Evolutionary conservation across 35 echinoderm and acorn worm genomes (phyloP).

Genomic region (Heliocidaris tuberculata): DNA sequence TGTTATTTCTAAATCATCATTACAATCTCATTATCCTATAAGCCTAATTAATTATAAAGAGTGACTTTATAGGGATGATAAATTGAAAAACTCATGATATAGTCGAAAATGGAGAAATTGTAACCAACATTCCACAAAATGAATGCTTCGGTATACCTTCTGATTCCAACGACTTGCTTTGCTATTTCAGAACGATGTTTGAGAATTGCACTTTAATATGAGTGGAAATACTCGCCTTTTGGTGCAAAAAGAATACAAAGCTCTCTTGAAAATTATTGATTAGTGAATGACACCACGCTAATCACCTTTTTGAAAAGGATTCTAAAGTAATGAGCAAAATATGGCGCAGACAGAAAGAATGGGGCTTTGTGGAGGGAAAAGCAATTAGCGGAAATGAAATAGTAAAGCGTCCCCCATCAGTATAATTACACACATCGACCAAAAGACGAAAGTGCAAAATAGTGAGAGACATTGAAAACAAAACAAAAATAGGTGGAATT

Average conservation of each 20-base stretch:
- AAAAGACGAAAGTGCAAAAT: background rate
- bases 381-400: slow-evolving; percentile 42
- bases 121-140: background rate
- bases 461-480: background rate
- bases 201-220: background rate
- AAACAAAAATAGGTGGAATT: background rate
- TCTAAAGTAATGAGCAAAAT: slow-evolving; percentile 44
- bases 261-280: slow-evolving; percentile 15
- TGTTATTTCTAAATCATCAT: background rate
- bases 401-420: slow-evolving; percentile 4
- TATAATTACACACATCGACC: background rate
- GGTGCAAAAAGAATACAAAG: background rate
- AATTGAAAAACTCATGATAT: background rate
- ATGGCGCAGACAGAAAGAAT: slow-evolving; percentile 21
- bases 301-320: slow-evolving; percentile 18
- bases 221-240: background rate
- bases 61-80: background rate
- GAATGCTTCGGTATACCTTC: background rate
- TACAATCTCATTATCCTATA: background rate
- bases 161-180: background rate
- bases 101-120: background rate
- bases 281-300: background rate
- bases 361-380: background rate
- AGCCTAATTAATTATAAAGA: background rate
- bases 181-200: background rate